Evolutionary conservation across 1,140 invertebrate species (phyloP).

Genomic region (Himalopsyche phryganea): DNA sequence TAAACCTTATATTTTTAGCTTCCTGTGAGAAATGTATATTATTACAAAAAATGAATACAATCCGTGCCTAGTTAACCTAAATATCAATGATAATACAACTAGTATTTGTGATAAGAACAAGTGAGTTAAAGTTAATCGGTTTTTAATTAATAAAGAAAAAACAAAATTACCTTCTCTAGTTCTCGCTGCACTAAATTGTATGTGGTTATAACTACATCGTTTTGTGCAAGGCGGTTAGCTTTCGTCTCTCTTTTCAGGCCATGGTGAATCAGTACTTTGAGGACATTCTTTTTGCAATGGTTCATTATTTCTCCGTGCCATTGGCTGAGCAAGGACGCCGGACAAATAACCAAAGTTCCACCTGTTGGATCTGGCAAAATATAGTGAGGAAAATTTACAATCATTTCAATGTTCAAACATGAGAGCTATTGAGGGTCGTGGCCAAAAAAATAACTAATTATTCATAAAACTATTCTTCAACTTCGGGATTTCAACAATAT

Average conservation of each 20-base stretch:
- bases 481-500: too few species aligned
- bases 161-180: conserved; percentile 18
- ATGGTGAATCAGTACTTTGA: conserved; percentile 75
- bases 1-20: too few species aligned
- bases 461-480: too few species aligned
- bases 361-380: conserved; percentile 42
- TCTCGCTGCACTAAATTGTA: conserved; percentile 66
- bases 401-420: background rate
- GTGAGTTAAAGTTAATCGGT: too few species aligned
- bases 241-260: conserved; percentile 69
- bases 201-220: conserved; percentile 76
- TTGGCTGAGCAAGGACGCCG: conserved; percentile 78
- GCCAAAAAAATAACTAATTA: too few species aligned
- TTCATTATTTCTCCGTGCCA: conserved; percentile 80
- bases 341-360: conserved; percentile 84
- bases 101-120: too few species aligned
- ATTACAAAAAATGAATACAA: too few species aligned
- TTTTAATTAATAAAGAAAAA: too few species aligned
- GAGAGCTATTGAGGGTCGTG: too few species aligned
- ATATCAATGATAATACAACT: too few species aligned
- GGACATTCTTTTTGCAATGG: conserved; percentile 57
- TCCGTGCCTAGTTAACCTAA: too few species aligned
- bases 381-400: conserved; percentile 5
- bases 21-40: too few species aligned
- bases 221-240: conserved; percentile 57